Base-by-base conservation (phyloP, 2,888 invertebrate genomes). In the Cynaeus angustus region DNA sequence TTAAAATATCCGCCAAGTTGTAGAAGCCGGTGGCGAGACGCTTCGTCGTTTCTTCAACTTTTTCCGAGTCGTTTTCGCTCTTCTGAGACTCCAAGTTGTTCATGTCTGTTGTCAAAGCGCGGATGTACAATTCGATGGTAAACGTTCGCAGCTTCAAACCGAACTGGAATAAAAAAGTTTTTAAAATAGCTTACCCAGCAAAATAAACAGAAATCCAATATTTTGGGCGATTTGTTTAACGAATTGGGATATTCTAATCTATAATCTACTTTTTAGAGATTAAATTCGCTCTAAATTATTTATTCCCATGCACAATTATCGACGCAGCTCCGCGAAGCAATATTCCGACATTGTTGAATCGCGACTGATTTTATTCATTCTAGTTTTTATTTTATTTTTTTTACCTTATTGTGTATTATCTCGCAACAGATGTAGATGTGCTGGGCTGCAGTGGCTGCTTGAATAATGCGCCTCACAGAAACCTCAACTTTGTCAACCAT, bases 51-150 rank as follows among this genome's bases (percentile, higher is more conserved):
- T 88, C 89, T 80, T 88, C 85, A 0, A 86, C 84, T 77, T 86
- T 86, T 21, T 86, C 86, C 69, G 85, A 81, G 72, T 88, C 87
- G 80, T 88, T 86, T 79, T 88, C 80, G 45, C 87, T 80, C 86
- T 92, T 87, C 83, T 90, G 86, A 81, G 88, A 86, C 82, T 94
- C 93, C 79, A 93, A 82, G 80, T 91, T 91, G 79, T 94, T 93
- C 89, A 93, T 90, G 76, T 93, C 93, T 8, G 91, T 89, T 3
- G 92, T 93, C 75, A 94, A 87, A 1, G 92, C 92, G 67, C 92
- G 88, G 58, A 94, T 90, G 81, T 91, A 92, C 76, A 93, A 82
- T 82, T 93, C 92, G 72, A 93, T 91, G 37, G 91, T 89, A 68
- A 92, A 88, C 14, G 91, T 87, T 76, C 89, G 89, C 82, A 91